phyloP scores from a whole-genome alignment of 1,140 invertebrate genomes.

The Drosophila mauritiana region DNA sequence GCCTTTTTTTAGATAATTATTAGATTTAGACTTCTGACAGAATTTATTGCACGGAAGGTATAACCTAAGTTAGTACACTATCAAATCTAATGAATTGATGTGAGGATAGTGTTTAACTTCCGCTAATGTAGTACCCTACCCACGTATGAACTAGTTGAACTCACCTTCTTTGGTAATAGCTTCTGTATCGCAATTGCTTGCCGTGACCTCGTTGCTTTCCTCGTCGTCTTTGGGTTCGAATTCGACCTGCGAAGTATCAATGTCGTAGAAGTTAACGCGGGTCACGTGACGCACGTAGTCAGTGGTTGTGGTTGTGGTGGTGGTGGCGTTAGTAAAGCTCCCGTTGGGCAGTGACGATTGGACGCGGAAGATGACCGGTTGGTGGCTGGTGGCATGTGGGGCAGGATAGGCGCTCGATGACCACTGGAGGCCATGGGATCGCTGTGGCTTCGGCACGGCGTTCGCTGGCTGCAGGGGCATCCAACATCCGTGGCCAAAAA shows the following conservation, averaged over 20 bases:
- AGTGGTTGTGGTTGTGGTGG: slow-evolving; percentile 48
- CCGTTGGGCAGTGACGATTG: slow-evolving; percentile 29
- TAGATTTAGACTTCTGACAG: too few species aligned
- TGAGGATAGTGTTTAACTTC: not conserved
- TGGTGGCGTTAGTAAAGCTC: slow-evolving; percentile 50
- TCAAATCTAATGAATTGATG: not conserved
- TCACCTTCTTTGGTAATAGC: slow-evolving; percentile 85
- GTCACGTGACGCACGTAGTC: slow-evolving; percentile 84
- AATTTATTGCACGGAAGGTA: not conserved
- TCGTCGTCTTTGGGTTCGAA: slow-evolving; percentile 81
- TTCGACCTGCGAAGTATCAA: slow-evolving; percentile 84
- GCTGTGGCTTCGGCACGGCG: slow-evolving; percentile 74
- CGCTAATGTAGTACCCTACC: not conserved
- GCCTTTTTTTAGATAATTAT: too few species aligned
- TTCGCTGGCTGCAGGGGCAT: slow-evolving; percentile 41
- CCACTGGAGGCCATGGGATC: slow-evolving; percentile 34
- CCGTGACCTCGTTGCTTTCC: slow-evolving; percentile 66
- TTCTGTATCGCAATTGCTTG: slow-evolving; percentile 80
- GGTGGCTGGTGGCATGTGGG: slow-evolving; percentile 8
- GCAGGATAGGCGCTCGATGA: slow-evolving; percentile 43
- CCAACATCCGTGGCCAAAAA: slow-evolving; percentile 14
- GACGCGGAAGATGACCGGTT: slow-evolving; percentile 24
- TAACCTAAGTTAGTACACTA: not conserved
- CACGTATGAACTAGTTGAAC: slow-evolving; percentile 18
- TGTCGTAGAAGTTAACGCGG: slow-evolving; percentile 85